phyloP scores from a whole-genome alignment of 1,140 invertebrate species.

The Leguminivora glycinivorella region DNA sequence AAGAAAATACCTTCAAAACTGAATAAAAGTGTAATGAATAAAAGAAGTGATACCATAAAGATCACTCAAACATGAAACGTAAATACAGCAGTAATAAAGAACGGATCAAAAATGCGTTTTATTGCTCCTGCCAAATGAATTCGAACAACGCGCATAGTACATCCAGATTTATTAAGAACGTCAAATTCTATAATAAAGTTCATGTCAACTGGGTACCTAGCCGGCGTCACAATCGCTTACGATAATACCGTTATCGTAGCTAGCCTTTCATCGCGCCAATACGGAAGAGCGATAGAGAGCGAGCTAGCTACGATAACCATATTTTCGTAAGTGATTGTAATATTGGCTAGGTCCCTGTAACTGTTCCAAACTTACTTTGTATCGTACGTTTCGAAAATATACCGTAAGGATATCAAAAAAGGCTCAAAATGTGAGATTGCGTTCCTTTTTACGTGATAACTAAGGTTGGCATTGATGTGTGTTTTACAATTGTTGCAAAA shows the following conservation, averaged over 20 bases:
- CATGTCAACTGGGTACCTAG: too few relatives aligned
- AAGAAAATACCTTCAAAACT: too few relatives aligned
- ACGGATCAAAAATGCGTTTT: not conserved
- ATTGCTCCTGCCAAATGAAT: not conserved
- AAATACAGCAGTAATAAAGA: not conserved
- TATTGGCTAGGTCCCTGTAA: too few relatives aligned
- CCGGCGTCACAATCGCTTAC: too few relatives aligned
- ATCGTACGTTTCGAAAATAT: not conserved
- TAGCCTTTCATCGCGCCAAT: too few relatives aligned
- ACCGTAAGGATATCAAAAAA: not conserved
- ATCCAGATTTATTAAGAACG: constrained; percentile 7
- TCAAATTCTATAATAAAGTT: constrained; percentile 13
- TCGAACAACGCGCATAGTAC: constrained; percentile 1
- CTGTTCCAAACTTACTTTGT: not conserved
- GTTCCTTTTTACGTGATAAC: not conserved
- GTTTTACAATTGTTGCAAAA: constrained; percentile 10
- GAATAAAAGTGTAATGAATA: not conserved
- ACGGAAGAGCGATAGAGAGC: too few relatives aligned
- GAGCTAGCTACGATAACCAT: too few relatives aligned
- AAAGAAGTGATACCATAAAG: not conserved
- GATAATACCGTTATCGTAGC: too few relatives aligned
- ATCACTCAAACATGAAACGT: not conserved
- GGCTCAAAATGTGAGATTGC: not conserved
- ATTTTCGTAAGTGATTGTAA: too few relatives aligned
- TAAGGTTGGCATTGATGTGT: not conserved